Evolutionary conservation across 2,797 vertebrate species (phyloP).

Genomic region (Adelosebastes latens): DNA sequence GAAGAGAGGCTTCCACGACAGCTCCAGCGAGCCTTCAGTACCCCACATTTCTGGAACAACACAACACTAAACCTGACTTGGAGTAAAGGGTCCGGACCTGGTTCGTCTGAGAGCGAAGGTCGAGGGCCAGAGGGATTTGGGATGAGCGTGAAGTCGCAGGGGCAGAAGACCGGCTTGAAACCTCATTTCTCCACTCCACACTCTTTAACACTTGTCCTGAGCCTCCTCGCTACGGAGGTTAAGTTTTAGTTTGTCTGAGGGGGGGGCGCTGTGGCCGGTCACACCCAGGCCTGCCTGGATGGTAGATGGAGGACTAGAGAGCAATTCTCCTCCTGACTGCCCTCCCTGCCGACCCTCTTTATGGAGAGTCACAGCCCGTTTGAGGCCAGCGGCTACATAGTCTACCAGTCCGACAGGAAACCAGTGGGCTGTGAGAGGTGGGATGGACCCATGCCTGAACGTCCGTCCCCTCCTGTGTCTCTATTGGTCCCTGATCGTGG

Average conservation of each 20-base stretch:
- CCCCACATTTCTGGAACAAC: constrained; percentile 58
- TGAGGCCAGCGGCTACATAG: constrained; percentile 70
- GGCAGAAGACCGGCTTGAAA: constrained; percentile 53
- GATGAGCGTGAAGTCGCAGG: constrained; percentile 54
- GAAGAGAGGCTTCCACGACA: constrained; percentile 55
- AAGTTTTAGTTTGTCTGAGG: constrained; percentile 54
- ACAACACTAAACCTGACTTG: constrained; percentile 66
- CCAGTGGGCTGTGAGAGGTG: constrained; percentile 70
- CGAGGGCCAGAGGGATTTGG: constrained; percentile 39
- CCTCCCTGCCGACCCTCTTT: constrained; percentile 56
- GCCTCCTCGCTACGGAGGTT: constrained; percentile 68
- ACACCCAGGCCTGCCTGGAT: constrained; percentile 97
- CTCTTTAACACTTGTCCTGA: constrained; percentile 72
- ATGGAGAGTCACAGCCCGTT: constrained; percentile 51
- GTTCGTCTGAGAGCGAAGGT: constrained; percentile 43
- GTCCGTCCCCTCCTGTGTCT: constrained; percentile 71
- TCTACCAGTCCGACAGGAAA: constrained; percentile 70
- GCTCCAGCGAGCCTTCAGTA: constrained; percentile 56
- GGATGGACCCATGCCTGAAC: constrained; percentile 59
- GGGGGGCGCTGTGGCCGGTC: constrained; percentile 76
- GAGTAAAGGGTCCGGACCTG: constrained; percentile 49
- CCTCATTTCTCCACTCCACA: constrained; percentile 54
- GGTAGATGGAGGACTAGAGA: constrained; percentile 67
- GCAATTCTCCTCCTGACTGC: constrained; percentile 77
- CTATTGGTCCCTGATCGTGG: constrained; percentile 77